phyloP scores from a whole-genome alignment of 2,888 invertebrate genomes.

The Byasa hedistus region DNA sequence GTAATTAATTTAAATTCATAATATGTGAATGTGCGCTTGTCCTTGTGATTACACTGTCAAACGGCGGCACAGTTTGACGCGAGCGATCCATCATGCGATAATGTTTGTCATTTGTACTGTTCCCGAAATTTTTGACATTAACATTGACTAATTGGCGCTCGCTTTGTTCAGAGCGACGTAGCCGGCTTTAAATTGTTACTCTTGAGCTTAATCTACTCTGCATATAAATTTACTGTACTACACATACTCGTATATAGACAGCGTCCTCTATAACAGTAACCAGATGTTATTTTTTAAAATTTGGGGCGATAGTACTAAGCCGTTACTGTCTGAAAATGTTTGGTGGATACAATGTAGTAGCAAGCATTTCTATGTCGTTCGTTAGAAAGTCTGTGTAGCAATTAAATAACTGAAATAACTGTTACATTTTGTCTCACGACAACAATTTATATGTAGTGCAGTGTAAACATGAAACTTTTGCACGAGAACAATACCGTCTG shows the following conservation, averaged over 20 bases:
- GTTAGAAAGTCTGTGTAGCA: too few species aligned
- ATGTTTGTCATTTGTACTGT: slow-evolving; percentile 17
- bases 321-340: too few species aligned
- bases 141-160: slow-evolving; percentile 19
- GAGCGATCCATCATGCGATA: slow-evolving; percentile 23
- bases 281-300: too few species aligned
- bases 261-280: not conserved
- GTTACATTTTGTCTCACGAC: too few species aligned
- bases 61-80: slow-evolving; percentile 17
- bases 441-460: too few species aligned
- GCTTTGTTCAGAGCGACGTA: slow-evolving; percentile 1
- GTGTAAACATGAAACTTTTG: too few species aligned
- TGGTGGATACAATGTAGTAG: too few species aligned
- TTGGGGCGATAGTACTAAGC: too few species aligned
- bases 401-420: too few species aligned
- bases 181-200: slow-evolving; percentile 2
- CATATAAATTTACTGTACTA: not conserved
- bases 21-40: slow-evolving; percentile 39
- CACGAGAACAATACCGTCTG: not conserved
- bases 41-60: slow-evolving; percentile 43
- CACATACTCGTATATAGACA: not conserved
- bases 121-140: slow-evolving; percentile 15
- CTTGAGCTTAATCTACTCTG: slow-evolving; percentile 1
- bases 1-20: slow-evolving; percentile 47
- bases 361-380: too few species aligned